These are phyloP conservation scores for Nematostella vectensis DNA, from an alignment of 92 coral and sea anemone genomes.

Conservation along the genomic window DNA sequence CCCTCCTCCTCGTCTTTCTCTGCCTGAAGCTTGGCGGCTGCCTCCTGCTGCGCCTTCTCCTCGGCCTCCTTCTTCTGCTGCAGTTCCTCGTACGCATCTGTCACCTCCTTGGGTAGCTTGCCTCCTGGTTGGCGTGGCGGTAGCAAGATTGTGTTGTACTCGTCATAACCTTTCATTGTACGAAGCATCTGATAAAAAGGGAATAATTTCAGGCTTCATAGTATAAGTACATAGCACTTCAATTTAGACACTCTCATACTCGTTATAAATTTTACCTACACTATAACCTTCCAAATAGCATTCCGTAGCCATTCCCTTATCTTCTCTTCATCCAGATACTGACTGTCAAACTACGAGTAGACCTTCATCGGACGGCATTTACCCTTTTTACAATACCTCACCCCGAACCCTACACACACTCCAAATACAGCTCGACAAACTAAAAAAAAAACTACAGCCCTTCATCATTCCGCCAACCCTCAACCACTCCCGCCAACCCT, in stretches of 20 bases:
- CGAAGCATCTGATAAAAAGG: conserved; percentile 68
- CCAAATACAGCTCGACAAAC: too few relatives aligned
- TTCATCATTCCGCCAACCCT: too few relatives aligned
- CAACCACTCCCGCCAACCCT: too few relatives aligned
- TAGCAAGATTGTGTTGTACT: conserved; percentile 87
- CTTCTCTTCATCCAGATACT: conserved; percentile 95
- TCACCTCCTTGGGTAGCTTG: conserved; percentile 78
- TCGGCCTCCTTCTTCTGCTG: conserved; percentile 79
- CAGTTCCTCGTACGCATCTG: conserved; percentile 65
- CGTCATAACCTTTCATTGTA: conserved; percentile 95
- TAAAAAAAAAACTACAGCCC: too few relatives aligned
- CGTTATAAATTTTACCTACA: too few relatives aligned
- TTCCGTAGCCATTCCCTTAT: too few relatives aligned
- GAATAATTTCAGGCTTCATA: not conserved
- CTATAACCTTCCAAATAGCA: too few relatives aligned
- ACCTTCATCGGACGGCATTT: conserved; percentile 86
- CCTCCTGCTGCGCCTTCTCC: conserved; percentile 77
- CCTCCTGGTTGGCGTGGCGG: conserved; percentile 90
- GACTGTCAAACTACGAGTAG: conserved; percentile 95
- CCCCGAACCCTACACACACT: too few relatives aligned
- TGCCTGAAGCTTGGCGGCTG: conserved; percentile 58
- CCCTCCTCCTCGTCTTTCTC: conserved; percentile 34
- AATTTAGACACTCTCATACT: too few relatives aligned
- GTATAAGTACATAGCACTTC: not conserved
- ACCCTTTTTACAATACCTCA: too few relatives aligned